phyloP scores from a whole-genome alignment of 1,140 invertebrate genomes.

The Halesus radiatus region DNA sequence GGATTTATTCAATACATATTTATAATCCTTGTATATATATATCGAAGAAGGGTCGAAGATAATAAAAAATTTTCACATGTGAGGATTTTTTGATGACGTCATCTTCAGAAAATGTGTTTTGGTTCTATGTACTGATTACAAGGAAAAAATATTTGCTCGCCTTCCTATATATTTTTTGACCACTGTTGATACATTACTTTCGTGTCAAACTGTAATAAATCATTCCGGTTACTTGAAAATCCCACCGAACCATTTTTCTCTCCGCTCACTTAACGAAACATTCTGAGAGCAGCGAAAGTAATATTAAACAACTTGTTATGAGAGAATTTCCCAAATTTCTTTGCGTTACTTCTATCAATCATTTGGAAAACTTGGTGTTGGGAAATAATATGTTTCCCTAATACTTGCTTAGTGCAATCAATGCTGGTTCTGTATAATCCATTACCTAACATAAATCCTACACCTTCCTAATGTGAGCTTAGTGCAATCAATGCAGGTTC shows the following conservation, averaged over 20 bases:
- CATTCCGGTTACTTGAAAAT: conserved; percentile 56
- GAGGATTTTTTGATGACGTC: conserved; percentile 6
- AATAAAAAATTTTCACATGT: neutral
- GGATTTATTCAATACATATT: too few relatives aligned
- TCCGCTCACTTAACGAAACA: conserved; percentile 47
- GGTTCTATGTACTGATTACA: conserved; percentile 24
- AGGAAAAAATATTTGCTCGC: conserved; percentile 18
- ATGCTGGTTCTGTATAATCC: too few relatives aligned
- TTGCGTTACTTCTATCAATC: conserved; percentile 17
- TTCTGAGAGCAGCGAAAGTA: conserved; percentile 16
- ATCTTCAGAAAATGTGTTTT: conserved; percentile 9
- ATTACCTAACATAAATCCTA: too few relatives aligned
- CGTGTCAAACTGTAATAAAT: conserved; percentile 58
- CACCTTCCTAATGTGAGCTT: too few relatives aligned
- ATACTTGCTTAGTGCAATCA: too few relatives aligned
- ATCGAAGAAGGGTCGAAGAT: neutral
- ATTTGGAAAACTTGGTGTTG: conserved; percentile 1
- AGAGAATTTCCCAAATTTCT: conserved; percentile 28
- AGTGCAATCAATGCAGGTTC: too few relatives aligned
- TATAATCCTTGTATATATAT: too few relatives aligned
- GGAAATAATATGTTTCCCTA: too few relatives aligned
- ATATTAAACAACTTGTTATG: conserved; percentile 37
- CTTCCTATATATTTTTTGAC: conserved; percentile 50
- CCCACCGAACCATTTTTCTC: conserved; percentile 54
- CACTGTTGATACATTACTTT: conserved; percentile 58